These are phyloP conservation scores for Gonatopus flavifemur DNA, from an alignment of 1,140 invertebrate genomes.

Conservation along the genomic window DNA sequence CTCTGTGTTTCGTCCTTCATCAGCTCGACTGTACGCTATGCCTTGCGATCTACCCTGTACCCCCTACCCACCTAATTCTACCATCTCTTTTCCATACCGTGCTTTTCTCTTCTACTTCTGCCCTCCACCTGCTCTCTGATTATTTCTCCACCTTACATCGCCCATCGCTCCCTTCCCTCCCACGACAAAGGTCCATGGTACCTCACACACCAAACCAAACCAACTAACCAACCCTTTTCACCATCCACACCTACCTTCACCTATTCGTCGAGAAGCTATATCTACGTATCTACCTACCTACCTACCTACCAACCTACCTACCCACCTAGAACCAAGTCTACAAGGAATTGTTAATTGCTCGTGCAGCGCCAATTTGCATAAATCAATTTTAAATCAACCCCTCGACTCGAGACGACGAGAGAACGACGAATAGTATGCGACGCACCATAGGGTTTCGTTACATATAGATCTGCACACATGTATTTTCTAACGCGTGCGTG, in stretches of 20 bases:
- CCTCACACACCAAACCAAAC: too few species aligned
- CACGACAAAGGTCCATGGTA: too few species aligned
- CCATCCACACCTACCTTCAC: constrained; percentile 9
- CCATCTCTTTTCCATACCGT: constrained; percentile 15
- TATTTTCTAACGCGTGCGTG: background rate
- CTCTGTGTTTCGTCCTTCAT: constrained; percentile 57
- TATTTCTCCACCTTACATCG: background rate
- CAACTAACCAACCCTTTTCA: constrained; percentile 14
- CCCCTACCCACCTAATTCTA: background rate
- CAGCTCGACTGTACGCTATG: constrained; percentile 49
- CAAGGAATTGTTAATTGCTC: constrained; percentile 60
- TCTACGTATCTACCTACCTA: too few species aligned
- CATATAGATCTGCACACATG: too few species aligned
- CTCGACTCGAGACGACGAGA: constrained; percentile 4
- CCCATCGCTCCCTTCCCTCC: too few species aligned
- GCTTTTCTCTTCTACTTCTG: constrained; percentile 4
- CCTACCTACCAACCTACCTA: too few species aligned
- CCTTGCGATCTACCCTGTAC: constrained; percentile 7
- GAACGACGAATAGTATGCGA: background rate
- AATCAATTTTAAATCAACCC: constrained; percentile 59
- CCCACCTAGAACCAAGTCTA: constrained; percentile 47
- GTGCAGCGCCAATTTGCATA: constrained; percentile 58
- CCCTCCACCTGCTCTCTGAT: background rate
- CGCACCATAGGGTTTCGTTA: too few species aligned
- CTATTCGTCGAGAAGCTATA: constrained; percentile 46